Percentiles rank a stretch among this genome's conserved stretches.
Conservation (phyloP, 1,140 invertebrate species). For the Bombus vancouverensis region DNA sequence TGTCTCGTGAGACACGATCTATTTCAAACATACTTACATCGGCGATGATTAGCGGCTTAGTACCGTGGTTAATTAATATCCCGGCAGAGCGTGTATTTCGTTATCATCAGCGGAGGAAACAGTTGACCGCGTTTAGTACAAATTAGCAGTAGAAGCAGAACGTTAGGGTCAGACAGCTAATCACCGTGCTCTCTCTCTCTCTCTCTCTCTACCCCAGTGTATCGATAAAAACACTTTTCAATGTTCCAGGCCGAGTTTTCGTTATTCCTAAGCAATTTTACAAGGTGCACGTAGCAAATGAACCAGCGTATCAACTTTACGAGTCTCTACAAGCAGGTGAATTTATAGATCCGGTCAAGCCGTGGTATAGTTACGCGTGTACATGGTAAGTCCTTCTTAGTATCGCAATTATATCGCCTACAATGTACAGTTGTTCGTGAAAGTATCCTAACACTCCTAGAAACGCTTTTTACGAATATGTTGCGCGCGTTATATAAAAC, state of each 20-base stretch:
- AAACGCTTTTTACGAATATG: no score
- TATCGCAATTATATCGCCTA: not conserved
- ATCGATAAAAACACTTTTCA: not conserved
- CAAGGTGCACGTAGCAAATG: not conserved
- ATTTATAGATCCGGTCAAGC: not conserved
- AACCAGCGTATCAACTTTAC: not conserved
- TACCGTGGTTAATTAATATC: not conserved
- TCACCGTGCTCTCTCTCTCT: not conserved
- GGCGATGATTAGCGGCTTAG: not conserved
- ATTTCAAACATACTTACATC: not conserved
- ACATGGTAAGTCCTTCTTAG: not conserved
- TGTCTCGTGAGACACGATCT: not conserved
- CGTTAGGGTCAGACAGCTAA: not conserved
- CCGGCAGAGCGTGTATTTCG: conserved; percentile 1
- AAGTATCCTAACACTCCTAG: not conserved
- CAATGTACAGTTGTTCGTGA: not conserved
- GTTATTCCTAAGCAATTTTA: not conserved
- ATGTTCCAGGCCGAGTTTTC: not conserved
- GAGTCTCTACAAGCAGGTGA: not conserved
- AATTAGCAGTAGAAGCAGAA: conserved; percentile 23
- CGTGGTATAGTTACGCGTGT: not conserved
- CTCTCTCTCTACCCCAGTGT: not conserved
- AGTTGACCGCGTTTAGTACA: not conserved
- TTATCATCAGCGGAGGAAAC: not conserved
- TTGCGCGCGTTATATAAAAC: no score